Conservation (phyloP, 2,888 invertebrate genomes). For the Lacanobia oleracea region DNA sequence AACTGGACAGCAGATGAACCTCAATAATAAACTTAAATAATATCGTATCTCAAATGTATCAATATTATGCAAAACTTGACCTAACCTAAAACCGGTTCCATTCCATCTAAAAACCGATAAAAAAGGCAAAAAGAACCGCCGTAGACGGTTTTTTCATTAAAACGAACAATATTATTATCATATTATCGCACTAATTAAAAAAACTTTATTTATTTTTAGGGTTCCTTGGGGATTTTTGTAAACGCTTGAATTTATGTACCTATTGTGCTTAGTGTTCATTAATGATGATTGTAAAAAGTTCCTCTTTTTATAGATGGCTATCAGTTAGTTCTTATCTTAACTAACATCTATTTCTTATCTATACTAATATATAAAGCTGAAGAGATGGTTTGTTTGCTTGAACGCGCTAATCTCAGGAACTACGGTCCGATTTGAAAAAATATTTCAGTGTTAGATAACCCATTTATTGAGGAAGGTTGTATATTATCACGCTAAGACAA, state of each 20-base stretch:
- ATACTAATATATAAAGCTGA: no score
- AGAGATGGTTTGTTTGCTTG: no score
- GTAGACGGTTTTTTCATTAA: constrained; percentile 70
- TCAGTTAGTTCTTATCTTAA: neutral
- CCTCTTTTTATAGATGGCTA: neutral
- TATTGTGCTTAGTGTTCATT: neutral
- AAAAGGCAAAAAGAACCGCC: constrained; percentile 58
- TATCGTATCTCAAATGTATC: constrained; percentile 31
- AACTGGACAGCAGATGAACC: neutral
- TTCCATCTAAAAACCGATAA: constrained; percentile 62
- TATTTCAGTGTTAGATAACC: no score
- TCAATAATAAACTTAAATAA: constrained; percentile 15
- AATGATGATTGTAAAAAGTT: neutral
- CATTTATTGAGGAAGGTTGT: no score
- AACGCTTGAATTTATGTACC: neutral
- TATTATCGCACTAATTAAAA: constrained; percentile 70
- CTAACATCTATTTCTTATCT: no score
- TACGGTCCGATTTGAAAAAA: no score
- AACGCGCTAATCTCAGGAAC: no score
- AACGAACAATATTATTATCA: constrained; percentile 69
- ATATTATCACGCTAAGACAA: no score
- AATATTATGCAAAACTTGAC: constrained; percentile 60
- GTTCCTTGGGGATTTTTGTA: constrained; percentile 27
- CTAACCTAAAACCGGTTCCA: constrained; percentile 58
- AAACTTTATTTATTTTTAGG: constrained; percentile 61